Evolutionary conservation across 2,888 invertebrate species (phyloP).

Genomic region (Xylocampa areola): DNA sequence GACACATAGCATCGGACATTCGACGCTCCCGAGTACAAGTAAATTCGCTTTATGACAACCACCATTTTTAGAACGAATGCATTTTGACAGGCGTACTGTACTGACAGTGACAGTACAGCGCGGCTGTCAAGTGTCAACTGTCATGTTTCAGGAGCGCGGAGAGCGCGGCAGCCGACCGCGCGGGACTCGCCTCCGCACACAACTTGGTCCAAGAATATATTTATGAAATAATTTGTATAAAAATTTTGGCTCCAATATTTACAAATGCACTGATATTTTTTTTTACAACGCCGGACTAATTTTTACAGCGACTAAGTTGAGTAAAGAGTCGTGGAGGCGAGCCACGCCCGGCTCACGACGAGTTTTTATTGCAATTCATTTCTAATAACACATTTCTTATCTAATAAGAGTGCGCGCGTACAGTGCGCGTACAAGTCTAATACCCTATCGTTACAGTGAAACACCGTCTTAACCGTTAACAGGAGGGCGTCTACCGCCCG

Average conservation of each 20-base stretch:
- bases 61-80: conserved; percentile 18
- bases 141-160: conserved; percentile 32
- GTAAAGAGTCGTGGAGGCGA: conserved; percentile 68
- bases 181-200: conserved; percentile 64
- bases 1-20: conserved; percentile 42
- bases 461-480: conserved; percentile 58
- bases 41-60: background rate
- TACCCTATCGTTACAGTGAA: conserved; percentile 87
- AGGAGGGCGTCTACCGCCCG: conserved; percentile 40
- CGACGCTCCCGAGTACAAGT: conserved; percentile 31
- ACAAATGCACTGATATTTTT: conserved; percentile 83
- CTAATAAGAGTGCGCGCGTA: conserved; percentile 83
- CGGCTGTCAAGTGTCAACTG: conserved; percentile 10
- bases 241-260: conserved; percentile 89
- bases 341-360: conserved; percentile 59
- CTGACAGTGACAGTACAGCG: conserved; percentile 30
- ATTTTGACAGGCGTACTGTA: background rate
- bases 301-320: conserved; percentile 83
- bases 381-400: conserved; percentile 88
- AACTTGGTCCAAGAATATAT: conserved; percentile 83
- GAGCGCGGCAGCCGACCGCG: conserved; percentile 59
- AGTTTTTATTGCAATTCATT: conserved; percentile 79
- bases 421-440: conserved; percentile 73
- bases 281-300: conserved; percentile 86
- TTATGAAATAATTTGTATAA: conserved; percentile 88